Conservation (phyloP, 2,113 vertebrate genomes). For the Mastomys natalensis region DNA sequence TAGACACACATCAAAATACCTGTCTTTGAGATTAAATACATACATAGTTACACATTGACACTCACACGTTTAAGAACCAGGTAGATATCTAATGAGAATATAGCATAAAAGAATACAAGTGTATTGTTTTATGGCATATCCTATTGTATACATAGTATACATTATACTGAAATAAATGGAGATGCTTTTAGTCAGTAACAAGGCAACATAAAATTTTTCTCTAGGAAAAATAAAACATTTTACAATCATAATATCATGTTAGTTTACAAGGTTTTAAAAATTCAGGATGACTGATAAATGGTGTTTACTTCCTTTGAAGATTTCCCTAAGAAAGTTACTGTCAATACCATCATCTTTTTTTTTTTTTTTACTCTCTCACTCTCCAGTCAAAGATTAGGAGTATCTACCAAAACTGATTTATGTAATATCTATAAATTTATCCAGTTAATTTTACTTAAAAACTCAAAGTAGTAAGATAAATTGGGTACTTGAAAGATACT, state of each 20-base stretch:
- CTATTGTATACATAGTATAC: too few species aligned
- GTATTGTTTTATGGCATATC: too few species aligned
- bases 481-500: not conserved
- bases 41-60: not conserved
- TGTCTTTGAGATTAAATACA: not conserved
- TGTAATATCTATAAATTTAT: not conserved
- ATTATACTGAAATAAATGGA: not conserved
- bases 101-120: not conserved
- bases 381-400: not conserved
- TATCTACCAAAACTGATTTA: not conserved
- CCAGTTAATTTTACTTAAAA: not conserved
- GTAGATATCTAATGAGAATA: not conserved
- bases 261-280: not conserved
- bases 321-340: not conserved
- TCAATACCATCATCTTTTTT: not conserved
- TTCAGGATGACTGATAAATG: not conserved
- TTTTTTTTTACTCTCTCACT: not conserved
- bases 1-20: too few species aligned
- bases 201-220: not conserved
- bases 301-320: not conserved
- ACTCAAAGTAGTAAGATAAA: not conserved
- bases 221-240: not conserved
- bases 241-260: not conserved
- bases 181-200: not conserved
- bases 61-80: not conserved